These are phyloP conservation scores for Thamnophis elegans DNA, from an alignment of 2,797 vertebrate genomes.

Conservation along the genomic window DNA sequence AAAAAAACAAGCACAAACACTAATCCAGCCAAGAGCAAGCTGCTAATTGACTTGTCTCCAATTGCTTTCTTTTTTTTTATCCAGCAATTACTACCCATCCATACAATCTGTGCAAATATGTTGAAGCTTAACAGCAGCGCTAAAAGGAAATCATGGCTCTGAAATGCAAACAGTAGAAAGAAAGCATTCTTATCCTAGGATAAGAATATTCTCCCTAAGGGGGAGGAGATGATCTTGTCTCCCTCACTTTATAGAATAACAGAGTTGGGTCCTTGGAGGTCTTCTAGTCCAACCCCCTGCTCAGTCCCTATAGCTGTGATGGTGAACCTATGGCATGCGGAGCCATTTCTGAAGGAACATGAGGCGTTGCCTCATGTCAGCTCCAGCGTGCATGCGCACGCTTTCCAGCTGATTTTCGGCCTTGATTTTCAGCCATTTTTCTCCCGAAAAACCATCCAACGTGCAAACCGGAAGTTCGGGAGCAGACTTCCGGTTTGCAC, in stretches of 20 bases:
- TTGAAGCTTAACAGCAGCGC: constrained; percentile 38
- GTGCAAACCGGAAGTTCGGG: too few relatives aligned
- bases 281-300: not conserved
- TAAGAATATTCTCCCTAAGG: constrained; percentile 2
- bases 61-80: constrained; percentile 42
- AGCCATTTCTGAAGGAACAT: too few relatives aligned
- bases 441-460: too few relatives aligned
- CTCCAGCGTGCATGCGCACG: too few relatives aligned
- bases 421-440: too few relatives aligned
- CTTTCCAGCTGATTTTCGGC: too few relatives aligned
- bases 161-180: constrained; percentile 44
- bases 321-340: too few relatives aligned
- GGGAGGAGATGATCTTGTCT: not conserved
- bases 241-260: not conserved
- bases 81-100: constrained; percentile 41
- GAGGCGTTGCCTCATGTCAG: too few relatives aligned
- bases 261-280: not conserved
- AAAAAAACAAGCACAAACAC: constrained; percentile 35
- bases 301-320: not conserved
- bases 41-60: constrained; percentile 57
- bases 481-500: too few relatives aligned
- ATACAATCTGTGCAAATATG: constrained; percentile 61
- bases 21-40: constrained; percentile 28
- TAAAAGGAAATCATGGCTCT: constrained; percentile 16
- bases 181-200: not conserved